phyloP scores from a whole-genome alignment of 2,888 invertebrate species.

The Laspeyria flexula region DNA sequence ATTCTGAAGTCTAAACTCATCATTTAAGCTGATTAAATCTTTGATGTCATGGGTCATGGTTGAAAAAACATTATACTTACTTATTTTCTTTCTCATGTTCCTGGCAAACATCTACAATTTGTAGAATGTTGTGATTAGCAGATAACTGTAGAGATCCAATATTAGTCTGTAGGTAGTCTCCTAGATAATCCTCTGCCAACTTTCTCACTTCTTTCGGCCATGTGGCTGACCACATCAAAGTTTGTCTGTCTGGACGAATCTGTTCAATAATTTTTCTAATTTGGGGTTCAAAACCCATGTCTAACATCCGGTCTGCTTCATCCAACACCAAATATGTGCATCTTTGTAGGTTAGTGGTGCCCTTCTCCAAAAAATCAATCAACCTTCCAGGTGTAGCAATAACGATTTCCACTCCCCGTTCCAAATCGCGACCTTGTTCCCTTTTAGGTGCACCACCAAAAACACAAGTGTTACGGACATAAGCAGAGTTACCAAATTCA shows the following conservation, averaged over 20 bases:
- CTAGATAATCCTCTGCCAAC: conserved; percentile 96
- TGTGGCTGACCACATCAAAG: conserved; percentile 99
- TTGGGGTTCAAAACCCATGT: conserved; percentile 99
- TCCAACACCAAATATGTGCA: conserved; percentile 95
- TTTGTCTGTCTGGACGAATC: conserved; percentile 97
- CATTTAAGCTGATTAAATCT: conserved; percentile 27
- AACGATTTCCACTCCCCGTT: conserved; percentile 93
- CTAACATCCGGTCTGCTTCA: conserved; percentile 98
- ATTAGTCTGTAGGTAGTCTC: conserved; percentile 96
- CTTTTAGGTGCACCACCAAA: conserved; percentile 97
- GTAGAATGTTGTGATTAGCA: conserved; percentile 96
- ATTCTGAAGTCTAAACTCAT: conserved; percentile 57
- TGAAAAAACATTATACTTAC: conserved; percentile 58
- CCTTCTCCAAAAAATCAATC: conserved; percentile 93
- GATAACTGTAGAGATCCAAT: conserved; percentile 95
- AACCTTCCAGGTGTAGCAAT: conserved; percentile 96
- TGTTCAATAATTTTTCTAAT: conserved; percentile 97
- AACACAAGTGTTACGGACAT: conserved; percentile 93
- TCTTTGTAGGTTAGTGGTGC: conserved; percentile 90
- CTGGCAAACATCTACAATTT: conserved; percentile 94
- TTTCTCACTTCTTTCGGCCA: conserved; percentile 98
- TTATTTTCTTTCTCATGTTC: conserved; percentile 93
- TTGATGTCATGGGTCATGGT: background rate
- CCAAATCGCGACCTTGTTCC: conserved; percentile 89
- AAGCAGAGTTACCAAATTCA: conserved; percentile 92